Evolutionary conservation across 2,888 invertebrate species (phyloP).

Genomic region (Lasiommata megera): DNA sequence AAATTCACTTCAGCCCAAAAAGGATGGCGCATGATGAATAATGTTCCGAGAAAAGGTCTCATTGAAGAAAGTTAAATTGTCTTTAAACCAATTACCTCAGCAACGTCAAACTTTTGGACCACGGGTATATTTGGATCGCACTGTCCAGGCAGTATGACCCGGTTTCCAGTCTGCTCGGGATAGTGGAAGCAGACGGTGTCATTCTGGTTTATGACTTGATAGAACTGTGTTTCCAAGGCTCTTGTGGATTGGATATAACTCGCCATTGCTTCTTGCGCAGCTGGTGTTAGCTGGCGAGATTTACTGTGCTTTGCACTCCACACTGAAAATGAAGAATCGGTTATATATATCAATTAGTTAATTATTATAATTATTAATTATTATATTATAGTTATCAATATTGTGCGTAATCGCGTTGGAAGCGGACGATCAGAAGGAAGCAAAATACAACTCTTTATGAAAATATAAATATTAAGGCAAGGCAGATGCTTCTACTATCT

Average conservation of each 20-base stretch:
- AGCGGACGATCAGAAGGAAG: too few species aligned
- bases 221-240: conserved; percentile 50
- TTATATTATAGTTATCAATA: too few species aligned
- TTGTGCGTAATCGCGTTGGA: too few species aligned
- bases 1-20: too few species aligned
- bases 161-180: conserved; percentile 45
- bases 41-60: too few species aligned
- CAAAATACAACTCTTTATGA: too few species aligned
- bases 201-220: conserved; percentile 47
- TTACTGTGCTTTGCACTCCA: conserved; percentile 71
- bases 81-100: conserved; percentile 42
- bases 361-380: too few species aligned
- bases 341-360: too few species aligned
- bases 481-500: too few species aligned
- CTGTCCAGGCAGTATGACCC: conserved; percentile 61
- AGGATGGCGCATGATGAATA: too few species aligned
- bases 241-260: conserved; percentile 42
- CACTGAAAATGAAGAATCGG: conserved; percentile 43
- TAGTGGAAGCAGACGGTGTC: conserved; percentile 65
- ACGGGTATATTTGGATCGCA: conserved; percentile 57
- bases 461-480: too few species aligned
- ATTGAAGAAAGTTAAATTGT: too few species aligned
- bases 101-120: conserved; percentile 47
- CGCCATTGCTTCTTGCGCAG: conserved; percentile 44
- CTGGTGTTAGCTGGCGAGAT: conserved; percentile 39